A percentile compares a stretch with the other conserved stretches of the same genome.
phyloP scores from a whole-genome alignment of 2,888 invertebrate species.

The Dorcus hopei region DNA sequence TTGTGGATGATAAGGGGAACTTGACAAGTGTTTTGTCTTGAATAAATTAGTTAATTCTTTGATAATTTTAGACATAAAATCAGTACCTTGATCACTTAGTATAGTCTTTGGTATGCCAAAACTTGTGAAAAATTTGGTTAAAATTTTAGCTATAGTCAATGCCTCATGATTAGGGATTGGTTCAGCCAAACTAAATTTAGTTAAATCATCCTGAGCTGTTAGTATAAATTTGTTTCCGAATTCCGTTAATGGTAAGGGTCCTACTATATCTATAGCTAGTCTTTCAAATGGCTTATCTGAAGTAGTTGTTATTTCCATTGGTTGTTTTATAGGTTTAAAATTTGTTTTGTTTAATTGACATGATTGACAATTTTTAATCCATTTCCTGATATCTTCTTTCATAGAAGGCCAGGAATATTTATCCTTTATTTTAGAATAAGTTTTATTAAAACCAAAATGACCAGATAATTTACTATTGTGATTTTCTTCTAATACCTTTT shows the following conservation, averaged over 20 bases:
- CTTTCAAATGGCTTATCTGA: constrained; percentile 29
- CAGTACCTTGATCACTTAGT: too few relatives aligned
- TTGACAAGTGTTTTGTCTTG: too few relatives aligned
- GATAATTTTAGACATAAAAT: too few relatives aligned
- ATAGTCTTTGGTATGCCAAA: constrained; percentile 1
- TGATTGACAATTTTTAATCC: constrained; percentile 18
- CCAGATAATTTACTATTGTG: too few relatives aligned
- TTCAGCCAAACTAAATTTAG: constrained; percentile 37
- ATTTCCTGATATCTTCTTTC: too few relatives aligned
- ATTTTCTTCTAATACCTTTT: too few relatives aligned
- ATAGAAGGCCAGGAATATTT: too few relatives aligned
- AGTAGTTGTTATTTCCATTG: constrained; percentile 28
- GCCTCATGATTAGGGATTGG: constrained; percentile 38
- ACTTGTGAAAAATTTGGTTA: constrained; percentile 27
- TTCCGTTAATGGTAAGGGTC: constrained; percentile 33
- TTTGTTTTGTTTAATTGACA: constrained; percentile 32
- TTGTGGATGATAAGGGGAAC: too few relatives aligned
- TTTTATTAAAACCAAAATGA: too few relatives aligned
- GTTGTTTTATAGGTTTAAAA: constrained; percentile 15
- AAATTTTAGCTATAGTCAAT: constrained; percentile 31
- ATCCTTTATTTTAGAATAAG: too few relatives aligned
- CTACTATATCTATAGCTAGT: constrained; percentile 37
- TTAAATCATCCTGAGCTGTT: constrained; percentile 39
- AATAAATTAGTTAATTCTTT: too few relatives aligned
- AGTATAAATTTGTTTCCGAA: constrained; percentile 37